These are phyloP conservation scores for Cydia amplana DNA, from an alignment of 1,140 invertebrate species.

Conservation along the genomic window DNA sequence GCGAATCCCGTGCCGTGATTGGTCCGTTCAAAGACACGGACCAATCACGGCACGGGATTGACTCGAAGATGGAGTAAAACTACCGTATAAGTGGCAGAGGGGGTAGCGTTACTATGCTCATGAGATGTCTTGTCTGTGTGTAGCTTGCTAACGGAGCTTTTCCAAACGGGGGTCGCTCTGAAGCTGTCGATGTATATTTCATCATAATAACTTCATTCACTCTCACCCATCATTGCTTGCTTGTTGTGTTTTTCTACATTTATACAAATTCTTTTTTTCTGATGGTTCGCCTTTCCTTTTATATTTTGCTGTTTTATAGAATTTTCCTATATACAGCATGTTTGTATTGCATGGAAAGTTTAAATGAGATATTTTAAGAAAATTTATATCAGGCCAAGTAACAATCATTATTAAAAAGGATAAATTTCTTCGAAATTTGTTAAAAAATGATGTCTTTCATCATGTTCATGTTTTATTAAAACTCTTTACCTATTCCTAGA, in stretches of 20 bases:
- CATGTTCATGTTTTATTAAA: too few relatives aligned
- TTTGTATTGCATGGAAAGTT: conserved; percentile 12
- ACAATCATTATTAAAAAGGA: neutral
- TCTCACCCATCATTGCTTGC: conserved; percentile 64
- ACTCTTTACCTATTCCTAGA: too few relatives aligned
- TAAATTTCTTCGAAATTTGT: neutral
- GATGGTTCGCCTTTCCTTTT: conserved; percentile 17
- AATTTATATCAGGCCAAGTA: neutral
- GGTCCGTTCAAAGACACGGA: too few relatives aligned
- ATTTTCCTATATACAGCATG: conserved; percentile 28
- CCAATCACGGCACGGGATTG: too few relatives aligned
- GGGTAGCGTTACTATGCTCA: too few relatives aligned
- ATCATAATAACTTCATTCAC: conserved; percentile 14
- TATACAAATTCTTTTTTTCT: conserved; percentile 13
- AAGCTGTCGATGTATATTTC: neutral
- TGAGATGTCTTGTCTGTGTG: too few relatives aligned
- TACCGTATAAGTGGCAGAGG: too few relatives aligned
- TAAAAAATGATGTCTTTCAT: too few relatives aligned
- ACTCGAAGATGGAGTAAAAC: too few relatives aligned
- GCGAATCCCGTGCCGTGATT: too few relatives aligned
- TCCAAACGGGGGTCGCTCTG: too few relatives aligned
- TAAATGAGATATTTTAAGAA: neutral
- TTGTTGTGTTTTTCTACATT: conserved; percentile 51
- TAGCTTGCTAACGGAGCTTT: too few relatives aligned
- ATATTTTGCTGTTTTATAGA: conserved; percentile 33